These are phyloP conservation scores for Byasa hedistus DNA, from an alignment of 2,888 invertebrate genomes.

Conservation along the genomic window DNA sequence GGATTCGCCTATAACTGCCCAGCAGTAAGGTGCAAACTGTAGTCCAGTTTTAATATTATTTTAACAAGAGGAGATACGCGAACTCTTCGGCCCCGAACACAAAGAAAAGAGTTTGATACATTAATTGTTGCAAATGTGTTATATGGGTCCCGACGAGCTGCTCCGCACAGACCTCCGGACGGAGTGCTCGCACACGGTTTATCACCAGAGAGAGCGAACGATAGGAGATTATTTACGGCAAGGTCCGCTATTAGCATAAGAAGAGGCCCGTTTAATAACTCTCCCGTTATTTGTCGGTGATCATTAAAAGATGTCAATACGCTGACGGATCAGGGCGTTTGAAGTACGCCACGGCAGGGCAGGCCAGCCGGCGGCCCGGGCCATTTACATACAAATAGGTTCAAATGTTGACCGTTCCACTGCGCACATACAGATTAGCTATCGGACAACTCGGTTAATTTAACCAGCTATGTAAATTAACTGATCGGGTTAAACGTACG, in stretches of 20 bases:
- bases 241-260: conserved; percentile 33
- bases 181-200: no score
- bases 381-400: conserved; percentile 65
- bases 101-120: no score
- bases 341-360: conserved; percentile 64
- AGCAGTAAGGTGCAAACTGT: neutral
- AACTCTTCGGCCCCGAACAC: no score
- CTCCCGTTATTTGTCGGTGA: conserved; percentile 72
- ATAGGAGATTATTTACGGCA: conserved; percentile 31
- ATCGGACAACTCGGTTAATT: conserved; percentile 39
- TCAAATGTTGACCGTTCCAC: conserved; percentile 39
- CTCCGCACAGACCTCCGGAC: no score
- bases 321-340: conserved; percentile 64
- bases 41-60: no score
- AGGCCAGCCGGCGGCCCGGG: conserved; percentile 44
- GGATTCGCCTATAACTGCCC: no score
- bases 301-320: conserved; percentile 75
- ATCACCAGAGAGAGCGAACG: no score
- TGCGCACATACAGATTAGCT: conserved; percentile 48
- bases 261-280: conserved; percentile 45
- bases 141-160: no score
- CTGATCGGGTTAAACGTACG: conserved; percentile 6
- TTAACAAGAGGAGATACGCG: no score
- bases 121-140: no score
- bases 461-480: conserved; percentile 32